Percentiles rank a stretch among this genome's conserved stretches.
Evolutionary conservation across 2,797 vertebrate species (phyloP).

Genomic region (Petrocephalus sullivani): DNA sequence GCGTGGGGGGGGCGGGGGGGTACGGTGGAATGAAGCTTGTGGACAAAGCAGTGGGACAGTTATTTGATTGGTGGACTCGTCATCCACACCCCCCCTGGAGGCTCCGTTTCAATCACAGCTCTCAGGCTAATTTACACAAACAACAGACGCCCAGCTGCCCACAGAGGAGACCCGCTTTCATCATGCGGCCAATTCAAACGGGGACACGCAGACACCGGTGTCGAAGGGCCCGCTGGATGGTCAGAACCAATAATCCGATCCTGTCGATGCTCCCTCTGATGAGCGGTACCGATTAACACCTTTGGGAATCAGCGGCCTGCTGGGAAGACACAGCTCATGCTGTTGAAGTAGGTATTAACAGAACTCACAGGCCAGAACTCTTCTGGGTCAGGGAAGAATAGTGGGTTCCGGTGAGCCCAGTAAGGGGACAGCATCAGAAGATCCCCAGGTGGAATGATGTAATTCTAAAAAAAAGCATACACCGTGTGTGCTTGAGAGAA

Average conservation of each 20-base stretch:
- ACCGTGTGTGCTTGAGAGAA: background rate
- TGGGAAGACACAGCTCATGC: background rate
- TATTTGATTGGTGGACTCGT: background rate
- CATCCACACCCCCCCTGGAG: background rate
- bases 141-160: background rate
- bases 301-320: background rate
- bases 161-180: background rate
- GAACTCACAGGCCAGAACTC: conserved; percentile 69
- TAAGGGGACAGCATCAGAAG: conserved; percentile 71
- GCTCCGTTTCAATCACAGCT: background rate
- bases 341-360: background rate
- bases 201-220: background rate
- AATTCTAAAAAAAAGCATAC: conserved; percentile 57
- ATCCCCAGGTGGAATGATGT: conserved; percentile 67
- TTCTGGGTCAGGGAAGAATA: conserved; percentile 71
- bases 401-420: conserved; percentile 72
- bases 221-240: background rate
- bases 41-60: background rate
- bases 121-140: background rate
- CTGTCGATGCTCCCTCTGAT: background rate
- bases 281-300: background rate
- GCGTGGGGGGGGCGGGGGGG: background rate
- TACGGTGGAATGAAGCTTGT: background rate
- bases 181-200: background rate
- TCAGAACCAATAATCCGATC: background rate